These are phyloP conservation scores for Halichoerus grypus DNA, from an alignment of 2,113 vertebrate species.

Conservation along the genomic window DNA sequence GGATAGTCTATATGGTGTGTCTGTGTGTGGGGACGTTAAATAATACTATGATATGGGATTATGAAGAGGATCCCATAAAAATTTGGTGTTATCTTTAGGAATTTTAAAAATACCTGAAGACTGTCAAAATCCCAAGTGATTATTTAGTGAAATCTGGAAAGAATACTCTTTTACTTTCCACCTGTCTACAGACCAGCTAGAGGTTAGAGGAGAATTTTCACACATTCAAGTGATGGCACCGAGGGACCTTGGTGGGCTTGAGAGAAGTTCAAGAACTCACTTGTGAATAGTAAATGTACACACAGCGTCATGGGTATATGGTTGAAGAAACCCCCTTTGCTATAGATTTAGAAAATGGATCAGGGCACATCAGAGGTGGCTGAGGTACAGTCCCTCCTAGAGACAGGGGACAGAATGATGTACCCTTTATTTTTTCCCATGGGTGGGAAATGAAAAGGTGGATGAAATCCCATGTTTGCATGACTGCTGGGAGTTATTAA, in stretches of 20 bases:
- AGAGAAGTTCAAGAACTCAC: not conserved
- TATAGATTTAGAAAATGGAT: not conserved
- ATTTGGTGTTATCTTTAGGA: constrained; percentile 11
- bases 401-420: not conserved
- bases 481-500: not conserved
- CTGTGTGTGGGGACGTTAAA: not conserved
- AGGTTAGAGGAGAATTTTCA: not conserved
- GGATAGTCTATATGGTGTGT: not conserved
- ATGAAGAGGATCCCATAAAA: not conserved
- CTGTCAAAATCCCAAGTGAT: not conserved
- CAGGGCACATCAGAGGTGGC: not conserved
- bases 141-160: not conserved
- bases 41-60: not conserved
- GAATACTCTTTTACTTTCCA: not conserved
- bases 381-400: not conserved
- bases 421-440: not conserved
- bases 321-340: not conserved
- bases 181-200: not conserved
- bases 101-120: not conserved
- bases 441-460: not conserved
- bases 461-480: not conserved
- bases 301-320: too few relatives aligned
- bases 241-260: not conserved
- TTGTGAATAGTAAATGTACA: not conserved
- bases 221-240: not conserved